phyloP scores from a whole-genome alignment of 2,888 invertebrate genomes.

The Epicampocera succincta region DNA sequence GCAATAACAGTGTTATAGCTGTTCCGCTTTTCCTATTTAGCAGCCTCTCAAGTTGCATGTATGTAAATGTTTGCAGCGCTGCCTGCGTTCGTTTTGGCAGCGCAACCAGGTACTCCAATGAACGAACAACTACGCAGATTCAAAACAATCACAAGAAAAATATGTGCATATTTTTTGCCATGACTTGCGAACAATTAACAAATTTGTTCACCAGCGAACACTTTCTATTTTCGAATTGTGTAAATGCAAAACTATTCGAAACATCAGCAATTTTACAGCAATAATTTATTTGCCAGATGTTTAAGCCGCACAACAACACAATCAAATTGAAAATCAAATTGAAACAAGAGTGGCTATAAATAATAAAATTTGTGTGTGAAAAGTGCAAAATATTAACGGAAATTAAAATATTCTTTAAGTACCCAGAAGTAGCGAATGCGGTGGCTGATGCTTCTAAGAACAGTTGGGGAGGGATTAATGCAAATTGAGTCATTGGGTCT shows the following conservation, averaged over 20 bases:
- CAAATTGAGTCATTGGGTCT: too few species aligned
- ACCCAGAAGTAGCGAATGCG: too few species aligned
- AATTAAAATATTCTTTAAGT: neutral
- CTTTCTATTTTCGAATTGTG: constrained; percentile 19
- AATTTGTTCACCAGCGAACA: constrained; percentile 47
- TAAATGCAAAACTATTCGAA: neutral
- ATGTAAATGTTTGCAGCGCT: too few species aligned
- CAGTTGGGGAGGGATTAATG: too few species aligned
- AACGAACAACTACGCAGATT: too few species aligned
- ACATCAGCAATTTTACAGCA: constrained; percentile 29
- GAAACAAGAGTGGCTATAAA: constrained; percentile 1
- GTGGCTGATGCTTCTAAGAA: too few species aligned
- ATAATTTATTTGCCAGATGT: constrained; percentile 38
- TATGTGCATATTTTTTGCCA: constrained; percentile 27
- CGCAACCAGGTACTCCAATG: too few species aligned
- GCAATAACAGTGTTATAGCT: too few species aligned
- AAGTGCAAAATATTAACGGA: constrained; percentile 1
- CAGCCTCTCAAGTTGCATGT: too few species aligned
- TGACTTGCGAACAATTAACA: constrained; percentile 60
- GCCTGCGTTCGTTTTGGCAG: too few species aligned
- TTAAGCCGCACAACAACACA: constrained; percentile 14
- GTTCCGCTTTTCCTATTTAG: too few species aligned
- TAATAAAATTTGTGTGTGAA: too few species aligned
- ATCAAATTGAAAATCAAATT: neutral
- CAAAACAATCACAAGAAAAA: neutral